Percentiles rank a stretch among this genome's conserved stretches.
Conservation (phyloP, 2,113 vertebrate genomes). For the Solea solea region DNA sequence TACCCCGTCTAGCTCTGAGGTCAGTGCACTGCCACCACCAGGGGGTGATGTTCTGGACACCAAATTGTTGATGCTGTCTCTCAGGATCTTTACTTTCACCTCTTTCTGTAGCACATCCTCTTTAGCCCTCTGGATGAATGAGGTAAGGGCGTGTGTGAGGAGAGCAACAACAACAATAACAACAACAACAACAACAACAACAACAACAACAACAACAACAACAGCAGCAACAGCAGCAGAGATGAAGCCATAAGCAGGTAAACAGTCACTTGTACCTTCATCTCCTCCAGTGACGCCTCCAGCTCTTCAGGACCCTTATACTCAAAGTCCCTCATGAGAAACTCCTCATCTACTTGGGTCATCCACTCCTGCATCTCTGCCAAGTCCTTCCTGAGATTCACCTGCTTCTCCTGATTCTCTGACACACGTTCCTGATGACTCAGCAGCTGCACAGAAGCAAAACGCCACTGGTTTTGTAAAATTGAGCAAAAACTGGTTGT, state of each 20-base stretch:
- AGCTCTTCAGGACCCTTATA: conserved; percentile 96
- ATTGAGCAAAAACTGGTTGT: no score
- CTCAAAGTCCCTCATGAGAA: conserved; percentile 96
- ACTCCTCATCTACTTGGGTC: conserved; percentile 94
- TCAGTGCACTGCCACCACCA: conserved; percentile 81
- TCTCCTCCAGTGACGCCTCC: conserved; percentile 91
- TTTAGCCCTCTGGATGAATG: conserved; percentile 87
- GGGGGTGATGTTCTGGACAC: conserved; percentile 82
- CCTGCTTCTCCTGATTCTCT: conserved; percentile 91
- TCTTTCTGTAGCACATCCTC: conserved; percentile 99
- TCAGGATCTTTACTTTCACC: conserved; percentile 97
- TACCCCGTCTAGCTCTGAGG: conserved; percentile 83
- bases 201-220: neutral
- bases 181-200: no score
- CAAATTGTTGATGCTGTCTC: conserved; percentile 93
- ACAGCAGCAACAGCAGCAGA: neutral
- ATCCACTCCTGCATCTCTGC: conserved; percentile 99
- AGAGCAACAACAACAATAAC: neutral
- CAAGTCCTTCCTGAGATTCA: conserved; percentile 96
- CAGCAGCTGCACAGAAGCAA: conserved; percentile 80
- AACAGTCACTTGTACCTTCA: conserved; percentile 86
- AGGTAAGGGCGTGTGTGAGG: neutral
- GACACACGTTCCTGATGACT: conserved; percentile 86
- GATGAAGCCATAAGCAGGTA: neutral
- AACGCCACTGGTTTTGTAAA: no score